phyloP scores from a whole-genome alignment of 2,888 invertebrate species.

The Drosophila ustulata region DNA sequence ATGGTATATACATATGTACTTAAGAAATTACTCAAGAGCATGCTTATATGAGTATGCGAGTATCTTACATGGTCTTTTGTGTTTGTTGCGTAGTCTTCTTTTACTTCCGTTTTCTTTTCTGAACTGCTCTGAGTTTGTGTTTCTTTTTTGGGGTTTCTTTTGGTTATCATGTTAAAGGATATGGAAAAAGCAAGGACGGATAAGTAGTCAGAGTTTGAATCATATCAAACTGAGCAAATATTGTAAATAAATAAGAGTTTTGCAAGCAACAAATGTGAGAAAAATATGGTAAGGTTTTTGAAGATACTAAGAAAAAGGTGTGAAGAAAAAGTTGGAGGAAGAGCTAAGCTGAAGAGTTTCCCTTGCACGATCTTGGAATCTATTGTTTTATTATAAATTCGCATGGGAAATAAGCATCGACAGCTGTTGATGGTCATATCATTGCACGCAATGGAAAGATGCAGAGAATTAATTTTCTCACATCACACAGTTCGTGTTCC shows the following conservation, averaged over 20 bases:
- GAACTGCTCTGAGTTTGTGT: conserved; percentile 42
- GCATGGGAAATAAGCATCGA: conserved; percentile 14
- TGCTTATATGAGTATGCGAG: conserved; percentile 14
- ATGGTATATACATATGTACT: conserved; percentile 19
- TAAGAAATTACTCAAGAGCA: conserved; percentile 36
- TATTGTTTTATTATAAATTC: conserved; percentile 1
- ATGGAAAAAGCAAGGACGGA: background rate
- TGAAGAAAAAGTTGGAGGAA: background rate
- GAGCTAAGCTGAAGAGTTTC: background rate
- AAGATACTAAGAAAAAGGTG: background rate
- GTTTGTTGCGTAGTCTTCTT: conserved; percentile 44
- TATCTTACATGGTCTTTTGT: conserved; percentile 33
- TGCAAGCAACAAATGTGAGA: background rate
- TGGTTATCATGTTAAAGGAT: conserved; percentile 48
- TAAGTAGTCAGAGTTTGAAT: conserved; percentile 9
- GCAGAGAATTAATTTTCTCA: conserved; percentile 40
- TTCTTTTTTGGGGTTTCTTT: conserved; percentile 26
- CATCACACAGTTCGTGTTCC: conserved; percentile 17
- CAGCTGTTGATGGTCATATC: conserved; percentile 17
- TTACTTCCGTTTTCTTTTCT: conserved; percentile 66
- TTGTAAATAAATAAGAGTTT: background rate
- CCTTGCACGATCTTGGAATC: background rate
- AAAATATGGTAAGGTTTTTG: background rate
- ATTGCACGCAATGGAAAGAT: conserved; percentile 4
- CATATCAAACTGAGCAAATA: background rate